Percentiles rank a stretch among this genome's conserved stretches.
Evolutionary conservation across 1,140 invertebrate genomes (phyloP).

Genomic region (Lepidurus arcticus): DNA sequence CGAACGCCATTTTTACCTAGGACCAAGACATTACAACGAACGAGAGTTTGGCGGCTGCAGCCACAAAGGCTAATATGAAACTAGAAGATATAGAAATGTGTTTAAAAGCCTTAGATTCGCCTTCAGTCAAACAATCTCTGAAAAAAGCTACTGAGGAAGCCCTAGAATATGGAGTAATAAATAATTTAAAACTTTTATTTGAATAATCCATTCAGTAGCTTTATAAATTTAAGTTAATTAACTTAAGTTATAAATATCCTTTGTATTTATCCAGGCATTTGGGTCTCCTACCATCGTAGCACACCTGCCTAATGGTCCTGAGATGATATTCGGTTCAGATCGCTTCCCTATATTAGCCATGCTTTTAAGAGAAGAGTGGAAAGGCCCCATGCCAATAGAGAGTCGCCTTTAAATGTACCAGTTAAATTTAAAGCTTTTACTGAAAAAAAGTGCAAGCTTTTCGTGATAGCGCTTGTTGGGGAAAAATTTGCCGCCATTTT

Average conservation of each 20-base stretch:
- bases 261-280: constrained; percentile 42
- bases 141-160: constrained; percentile 37
- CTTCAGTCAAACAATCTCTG: constrained; percentile 34
- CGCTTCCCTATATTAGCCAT: constrained; percentile 44
- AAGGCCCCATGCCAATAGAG: constrained; percentile 26
- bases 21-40: constrained; percentile 42
- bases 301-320: constrained; percentile 41
- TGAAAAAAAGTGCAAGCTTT: too few species aligned
- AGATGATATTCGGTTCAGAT: constrained; percentile 46
- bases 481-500: background rate
- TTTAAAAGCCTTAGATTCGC: constrained; percentile 27
- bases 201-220: background rate
- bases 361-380: constrained; percentile 31
- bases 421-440: background rate
- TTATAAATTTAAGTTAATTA: constrained; percentile 11
- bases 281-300: constrained; percentile 45
- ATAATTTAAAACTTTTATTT: background rate
- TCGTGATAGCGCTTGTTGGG: too few species aligned
- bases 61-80: constrained; percentile 39
- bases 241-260: background rate
- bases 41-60: constrained; percentile 41
- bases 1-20: constrained; percentile 35
- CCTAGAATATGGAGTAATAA: constrained; percentile 31
- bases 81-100: constrained; percentile 30
- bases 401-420: background rate